Evolutionary conservation across 1,140 invertebrate genomes (phyloP).

Genomic region (Dendrolimus punctatus): DNA sequence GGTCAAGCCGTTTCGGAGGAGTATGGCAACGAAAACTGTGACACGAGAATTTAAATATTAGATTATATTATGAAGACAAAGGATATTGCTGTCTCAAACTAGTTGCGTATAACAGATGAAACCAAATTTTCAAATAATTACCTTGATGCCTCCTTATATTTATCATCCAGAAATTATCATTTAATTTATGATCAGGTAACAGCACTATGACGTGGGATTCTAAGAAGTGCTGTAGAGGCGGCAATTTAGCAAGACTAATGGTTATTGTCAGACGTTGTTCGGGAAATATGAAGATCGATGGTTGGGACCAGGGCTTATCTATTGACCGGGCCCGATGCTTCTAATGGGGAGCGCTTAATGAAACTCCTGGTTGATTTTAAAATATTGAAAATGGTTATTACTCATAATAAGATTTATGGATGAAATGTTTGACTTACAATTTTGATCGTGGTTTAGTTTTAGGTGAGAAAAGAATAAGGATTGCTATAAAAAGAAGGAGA

Average conservation of each 20-base stretch:
- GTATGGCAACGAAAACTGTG: no score
- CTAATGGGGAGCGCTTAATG: neutral
- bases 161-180: neutral
- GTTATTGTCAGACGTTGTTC: constrained; percentile 34
- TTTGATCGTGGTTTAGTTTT: no score
- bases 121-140: no score
- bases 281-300: constrained; percentile 55
- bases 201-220: constrained; percentile 1
- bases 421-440: no score
- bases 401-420: neutral
- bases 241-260: constrained; percentile 46
- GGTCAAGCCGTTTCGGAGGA: no score
- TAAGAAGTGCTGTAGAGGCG: constrained; percentile 30
- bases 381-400: neutral
- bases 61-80: no score
- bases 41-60: no score
- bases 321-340: constrained; percentile 23
- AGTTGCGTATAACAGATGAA: no score
- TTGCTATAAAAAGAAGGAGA: no score
- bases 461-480: no score
- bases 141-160: no score
- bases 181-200: constrained; percentile 9
- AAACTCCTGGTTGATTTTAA: neutral
- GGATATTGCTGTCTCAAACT: no score
- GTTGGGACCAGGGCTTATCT: constrained; percentile 29